phyloP scores from a whole-genome alignment of 2,888 invertebrate genomes.

The Andrena trimmerana region DNA sequence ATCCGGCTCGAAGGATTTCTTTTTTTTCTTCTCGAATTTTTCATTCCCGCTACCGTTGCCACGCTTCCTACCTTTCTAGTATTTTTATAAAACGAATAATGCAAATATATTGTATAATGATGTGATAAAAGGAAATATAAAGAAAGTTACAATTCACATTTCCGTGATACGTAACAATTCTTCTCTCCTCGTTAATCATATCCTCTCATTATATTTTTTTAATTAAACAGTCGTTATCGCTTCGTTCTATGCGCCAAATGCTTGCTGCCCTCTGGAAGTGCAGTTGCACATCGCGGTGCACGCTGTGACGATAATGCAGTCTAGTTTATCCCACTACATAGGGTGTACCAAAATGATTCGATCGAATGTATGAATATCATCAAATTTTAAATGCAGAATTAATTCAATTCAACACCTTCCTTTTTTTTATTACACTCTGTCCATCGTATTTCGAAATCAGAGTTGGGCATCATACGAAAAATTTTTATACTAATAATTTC shows the following conservation, averaged over 20 bases:
- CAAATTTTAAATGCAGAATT: no score
- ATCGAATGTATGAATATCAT: no score
- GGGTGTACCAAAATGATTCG: no score
- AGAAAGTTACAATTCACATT: background rate
- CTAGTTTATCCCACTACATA: background rate
- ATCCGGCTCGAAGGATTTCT: slow-evolving; percentile 83
- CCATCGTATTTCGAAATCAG: no score
- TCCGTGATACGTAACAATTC: background rate
- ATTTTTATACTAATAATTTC: no score
- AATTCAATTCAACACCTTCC: no score
- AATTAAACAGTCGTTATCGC: background rate
- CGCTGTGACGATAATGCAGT: slow-evolving; percentile 43
- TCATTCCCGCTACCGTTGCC: background rate
- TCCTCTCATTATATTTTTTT: background rate
- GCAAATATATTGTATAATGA: background rate
- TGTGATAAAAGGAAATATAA: background rate
- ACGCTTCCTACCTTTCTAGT: background rate
- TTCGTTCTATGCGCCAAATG: slow-evolving; percentile 1
- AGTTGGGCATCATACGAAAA: no score
- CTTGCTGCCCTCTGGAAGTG: slow-evolving; percentile 57
- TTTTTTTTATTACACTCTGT: no score
- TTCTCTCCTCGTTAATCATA: background rate
- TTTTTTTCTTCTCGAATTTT: slow-evolving; percentile 50
- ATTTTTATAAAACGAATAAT: background rate
- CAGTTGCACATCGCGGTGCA: slow-evolving; percentile 10